Percentiles rank a stretch among this genome's conserved stretches.
These are phyloP conservation scores for Plebejus melissa DNA, from an alignment of 2,888 invertebrate species.

Conservation along the genomic window DNA sequence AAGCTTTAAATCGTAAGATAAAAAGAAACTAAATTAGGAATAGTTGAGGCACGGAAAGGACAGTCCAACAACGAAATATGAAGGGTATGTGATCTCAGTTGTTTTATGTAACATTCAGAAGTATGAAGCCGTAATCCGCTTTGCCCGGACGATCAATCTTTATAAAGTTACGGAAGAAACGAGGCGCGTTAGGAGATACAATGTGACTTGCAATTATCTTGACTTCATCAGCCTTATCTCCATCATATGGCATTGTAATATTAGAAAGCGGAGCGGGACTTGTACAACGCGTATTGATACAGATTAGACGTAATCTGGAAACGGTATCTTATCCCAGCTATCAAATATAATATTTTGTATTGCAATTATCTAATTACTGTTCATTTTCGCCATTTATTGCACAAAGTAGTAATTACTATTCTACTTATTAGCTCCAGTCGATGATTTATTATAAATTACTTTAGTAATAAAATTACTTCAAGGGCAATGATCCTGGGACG, in stretches of 20 bases:
- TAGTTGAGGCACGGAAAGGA: neutral
- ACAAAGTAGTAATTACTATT: neutral
- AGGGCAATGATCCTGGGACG: neutral
- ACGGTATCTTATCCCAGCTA: conserved; percentile 1
- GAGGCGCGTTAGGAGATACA: neutral
- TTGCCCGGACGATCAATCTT: conserved; percentile 1
- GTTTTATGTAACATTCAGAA: neutral
- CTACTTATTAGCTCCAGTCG: neutral
- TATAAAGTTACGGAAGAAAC: conserved; percentile 13
- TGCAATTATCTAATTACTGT: conserved; percentile 16
- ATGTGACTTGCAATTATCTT: conserved; percentile 14
- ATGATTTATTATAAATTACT: neutral
- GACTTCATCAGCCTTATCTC: conserved; percentile 11
- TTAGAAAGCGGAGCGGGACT: conserved; percentile 13
- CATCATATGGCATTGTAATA: conserved; percentile 18
- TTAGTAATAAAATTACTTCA: neutral
- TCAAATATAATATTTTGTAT: conserved; percentile 5
- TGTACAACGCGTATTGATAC: neutral
- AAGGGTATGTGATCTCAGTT: neutral
- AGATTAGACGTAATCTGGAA: neutral
- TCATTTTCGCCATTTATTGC: neutral
- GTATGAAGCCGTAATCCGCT: conserved; percentile 8
- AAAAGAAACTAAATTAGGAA: neutral
- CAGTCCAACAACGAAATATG: neutral
- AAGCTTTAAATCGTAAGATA: neutral